Conservation (phyloP, 2,888 invertebrate species). For the Rotaria sp. region DNA sequence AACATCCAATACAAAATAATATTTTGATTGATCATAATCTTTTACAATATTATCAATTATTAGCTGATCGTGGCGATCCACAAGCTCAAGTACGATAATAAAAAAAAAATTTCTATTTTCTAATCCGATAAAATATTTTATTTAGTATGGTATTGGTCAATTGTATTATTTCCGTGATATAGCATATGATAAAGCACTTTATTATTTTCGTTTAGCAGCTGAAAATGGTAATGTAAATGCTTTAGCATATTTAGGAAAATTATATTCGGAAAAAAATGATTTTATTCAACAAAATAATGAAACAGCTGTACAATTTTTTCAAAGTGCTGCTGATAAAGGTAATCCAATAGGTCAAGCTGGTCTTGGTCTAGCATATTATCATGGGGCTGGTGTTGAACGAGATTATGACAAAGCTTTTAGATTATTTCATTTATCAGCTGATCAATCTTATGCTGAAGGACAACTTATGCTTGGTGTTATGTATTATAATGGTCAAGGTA, state of each 20-base stretch:
- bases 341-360: slow-evolving; percentile 95
- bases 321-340: slow-evolving; percentile 79
- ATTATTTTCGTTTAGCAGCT: slow-evolving; percentile 69
- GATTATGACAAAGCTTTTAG: slow-evolving; percentile 61
- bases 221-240: slow-evolving; percentile 90
- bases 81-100: slow-evolving; percentile 67
- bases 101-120: background rate
- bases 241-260: slow-evolving; percentile 91
- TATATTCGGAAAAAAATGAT: slow-evolving; percentile 89
- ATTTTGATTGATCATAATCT: slow-evolving; percentile 70
- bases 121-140: background rate
- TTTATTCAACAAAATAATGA: slow-evolving; percentile 81
- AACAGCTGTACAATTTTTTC: slow-evolving; percentile 86
- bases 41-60: slow-evolving; percentile 86
- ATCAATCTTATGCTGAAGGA: slow-evolving; percentile 97
- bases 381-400: slow-evolving; percentile 78
- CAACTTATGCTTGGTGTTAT: slow-evolving; percentile 73
- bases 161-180: slow-evolving; percentile 79
- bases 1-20: slow-evolving; percentile 62
- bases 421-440: slow-evolving; percentile 86
- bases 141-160: slow-evolving; percentile 80
- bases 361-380: slow-evolving; percentile 86
- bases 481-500: slow-evolving; percentile 54
- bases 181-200: slow-evolving; percentile 52
- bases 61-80: slow-evolving; percentile 94